phyloP scores from a whole-genome alignment of 1,140 invertebrate genomes.

The Macrobrachium nipponense region DNA sequence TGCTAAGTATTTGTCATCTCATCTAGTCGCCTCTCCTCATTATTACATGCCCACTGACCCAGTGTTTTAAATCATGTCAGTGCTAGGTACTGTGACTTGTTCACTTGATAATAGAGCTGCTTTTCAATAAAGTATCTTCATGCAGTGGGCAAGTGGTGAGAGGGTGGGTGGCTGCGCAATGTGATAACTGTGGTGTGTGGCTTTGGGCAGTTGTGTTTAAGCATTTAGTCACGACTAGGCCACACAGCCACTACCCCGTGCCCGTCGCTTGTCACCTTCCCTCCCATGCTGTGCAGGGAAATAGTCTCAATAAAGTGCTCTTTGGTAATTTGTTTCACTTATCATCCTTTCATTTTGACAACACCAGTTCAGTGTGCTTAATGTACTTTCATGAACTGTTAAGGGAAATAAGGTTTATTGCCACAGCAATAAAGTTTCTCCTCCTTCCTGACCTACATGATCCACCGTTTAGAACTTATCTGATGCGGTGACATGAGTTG shows the following conservation, averaged over 20 bases:
- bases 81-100: conserved; percentile 11
- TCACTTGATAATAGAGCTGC: neutral
- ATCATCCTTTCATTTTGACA: neutral
- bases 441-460: too few species aligned
- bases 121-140: neutral
- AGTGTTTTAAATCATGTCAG: conserved; percentile 20
- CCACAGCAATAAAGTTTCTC: too few species aligned
- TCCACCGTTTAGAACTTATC: too few species aligned
- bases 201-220: conserved; percentile 51
- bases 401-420: too few species aligned
- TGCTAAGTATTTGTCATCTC: conserved; percentile 39
- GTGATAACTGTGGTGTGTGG: conserved; percentile 51
- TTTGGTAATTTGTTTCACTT: conserved; percentile 47
- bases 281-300: conserved; percentile 57
- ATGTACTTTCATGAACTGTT: too few species aligned
- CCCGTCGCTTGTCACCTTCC: conserved; percentile 57
- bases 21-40: conserved; percentile 46
- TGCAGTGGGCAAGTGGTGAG: conserved; percentile 23
- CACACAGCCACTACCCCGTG: conserved; percentile 45
- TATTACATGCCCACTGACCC: conserved; percentile 35
- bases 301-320: conserved; percentile 59
- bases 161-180: conserved; percentile 43
- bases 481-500: too few species aligned
- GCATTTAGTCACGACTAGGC: conserved; percentile 43
- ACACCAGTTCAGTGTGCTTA: too few species aligned